Evolutionary conservation across 2,888 invertebrate genomes (phyloP).

Genomic region (Nephrotoma appendiculata): DNA sequence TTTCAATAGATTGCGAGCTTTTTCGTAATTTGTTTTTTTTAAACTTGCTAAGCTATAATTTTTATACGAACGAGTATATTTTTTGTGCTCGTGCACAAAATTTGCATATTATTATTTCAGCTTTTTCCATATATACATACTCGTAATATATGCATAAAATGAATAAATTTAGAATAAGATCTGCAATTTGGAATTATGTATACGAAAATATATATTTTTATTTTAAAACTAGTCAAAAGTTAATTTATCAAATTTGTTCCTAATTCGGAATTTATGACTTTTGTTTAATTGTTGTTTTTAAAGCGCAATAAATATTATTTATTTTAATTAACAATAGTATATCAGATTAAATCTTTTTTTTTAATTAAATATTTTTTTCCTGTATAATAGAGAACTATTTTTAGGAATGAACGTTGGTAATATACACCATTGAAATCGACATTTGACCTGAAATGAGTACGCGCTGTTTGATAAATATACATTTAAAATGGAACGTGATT

Average conservation of each 20-base stretch:
- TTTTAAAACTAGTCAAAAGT: not conserved
- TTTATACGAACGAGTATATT: not conserved
- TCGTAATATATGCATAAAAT: not conserved
- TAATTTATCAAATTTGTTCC: not conserved
- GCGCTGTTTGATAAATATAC: too few relatives aligned
- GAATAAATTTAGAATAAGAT: not conserved
- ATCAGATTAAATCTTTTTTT: not conserved
- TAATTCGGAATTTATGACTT: not conserved
- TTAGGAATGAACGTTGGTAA: too few relatives aligned
- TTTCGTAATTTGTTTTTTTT: not conserved
- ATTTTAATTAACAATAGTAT: not conserved
- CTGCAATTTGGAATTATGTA: not conserved
- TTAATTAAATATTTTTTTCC: not conserved
- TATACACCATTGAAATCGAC: too few relatives aligned
- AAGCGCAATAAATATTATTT: not conserved
- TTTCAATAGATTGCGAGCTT: not conserved
- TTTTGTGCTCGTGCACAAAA: not conserved
- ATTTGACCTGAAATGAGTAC: too few relatives aligned
- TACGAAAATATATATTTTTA: not conserved
- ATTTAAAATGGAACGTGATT: too few relatives aligned
- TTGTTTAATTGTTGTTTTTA: not conserved
- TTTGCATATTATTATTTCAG: not conserved
- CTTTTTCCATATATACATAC: not conserved
- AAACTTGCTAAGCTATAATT: not conserved
- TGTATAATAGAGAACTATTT: too few relatives aligned